Evolutionary conservation across 37 sponge, comb jelly and placozoan genomes (phyloP).

Genomic region (Oopsacas minuta): DNA sequence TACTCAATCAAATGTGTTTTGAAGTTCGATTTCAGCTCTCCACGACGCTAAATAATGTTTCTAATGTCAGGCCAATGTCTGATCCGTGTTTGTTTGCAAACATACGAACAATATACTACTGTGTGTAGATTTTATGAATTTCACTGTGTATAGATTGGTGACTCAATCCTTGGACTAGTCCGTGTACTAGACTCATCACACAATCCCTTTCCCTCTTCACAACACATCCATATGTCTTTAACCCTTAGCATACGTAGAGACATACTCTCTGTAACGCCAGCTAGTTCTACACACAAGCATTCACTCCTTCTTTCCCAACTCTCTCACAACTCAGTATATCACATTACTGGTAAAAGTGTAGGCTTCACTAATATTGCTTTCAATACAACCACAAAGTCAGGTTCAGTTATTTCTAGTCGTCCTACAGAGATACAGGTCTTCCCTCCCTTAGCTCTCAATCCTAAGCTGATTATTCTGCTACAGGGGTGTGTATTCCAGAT

Average conservation of each 20-base stretch:
- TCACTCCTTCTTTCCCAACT: background rate
- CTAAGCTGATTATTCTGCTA: background rate
- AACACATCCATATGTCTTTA: conserved; percentile 30
- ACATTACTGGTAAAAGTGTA: conserved; percentile 34
- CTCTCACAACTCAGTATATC: conserved; percentile 3
- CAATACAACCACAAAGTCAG: conserved; percentile 43
- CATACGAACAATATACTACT: background rate
- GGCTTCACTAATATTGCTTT: conserved; percentile 53
- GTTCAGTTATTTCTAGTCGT: conserved; percentile 41
- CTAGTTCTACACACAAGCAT: background rate
- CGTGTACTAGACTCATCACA: conserved; percentile 34
- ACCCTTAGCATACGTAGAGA: background rate
- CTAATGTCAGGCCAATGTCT: too few species aligned
- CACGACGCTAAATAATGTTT: too few species aligned
- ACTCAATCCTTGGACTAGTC: conserved; percentile 42
- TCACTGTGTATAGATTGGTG: conserved; percentile 48
- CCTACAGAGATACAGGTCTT: conserved; percentile 51
- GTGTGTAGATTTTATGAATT: background rate
- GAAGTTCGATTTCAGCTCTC: too few species aligned
- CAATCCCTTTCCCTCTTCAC: conserved; percentile 35
- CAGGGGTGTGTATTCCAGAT: conserved; percentile 38
- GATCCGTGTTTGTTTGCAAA: too few species aligned
- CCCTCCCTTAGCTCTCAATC: background rate
- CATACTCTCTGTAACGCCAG: conserved; percentile 20
- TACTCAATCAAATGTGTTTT: too few species aligned